Percentiles rank a stretch among this genome's conserved stretches.
Conservation (phyloP, 1,140 invertebrate genomes). For the Drosophila miranda region DNA sequence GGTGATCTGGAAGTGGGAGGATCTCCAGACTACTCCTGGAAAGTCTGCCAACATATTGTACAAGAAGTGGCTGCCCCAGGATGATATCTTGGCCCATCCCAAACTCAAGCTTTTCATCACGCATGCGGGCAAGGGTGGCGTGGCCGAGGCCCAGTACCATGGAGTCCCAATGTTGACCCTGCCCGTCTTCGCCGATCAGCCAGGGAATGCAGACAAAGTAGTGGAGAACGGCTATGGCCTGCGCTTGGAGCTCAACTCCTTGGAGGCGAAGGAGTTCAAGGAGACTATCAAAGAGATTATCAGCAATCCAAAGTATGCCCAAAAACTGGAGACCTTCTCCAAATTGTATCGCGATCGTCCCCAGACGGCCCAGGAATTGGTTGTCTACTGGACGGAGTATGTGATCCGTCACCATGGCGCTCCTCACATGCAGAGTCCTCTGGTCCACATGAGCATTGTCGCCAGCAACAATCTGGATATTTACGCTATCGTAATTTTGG, state of each 20-base stretch:
- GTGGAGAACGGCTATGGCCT: conserved; percentile 83
- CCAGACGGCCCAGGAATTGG: conserved; percentile 55
- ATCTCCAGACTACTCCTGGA: conserved; percentile 83
- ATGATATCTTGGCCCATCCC: conserved; percentile 86
- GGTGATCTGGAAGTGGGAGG: conserved; percentile 86
- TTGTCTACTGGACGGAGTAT: conserved; percentile 76
- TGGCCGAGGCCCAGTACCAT: conserved; percentile 88
- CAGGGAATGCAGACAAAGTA: conserved; percentile 83
- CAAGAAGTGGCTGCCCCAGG: conserved; percentile 88
- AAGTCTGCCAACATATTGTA: conserved; percentile 86
- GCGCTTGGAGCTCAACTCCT: conserved; percentile 70
- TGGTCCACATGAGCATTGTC: conserved; percentile 66
- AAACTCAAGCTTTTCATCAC: conserved; percentile 88
- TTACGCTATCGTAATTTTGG: conserved; percentile 27
- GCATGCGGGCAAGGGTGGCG: conserved; percentile 88
- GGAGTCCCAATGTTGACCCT: conserved; percentile 88
- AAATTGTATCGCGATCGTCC: conserved; percentile 77
- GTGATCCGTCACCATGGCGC: conserved; percentile 83
- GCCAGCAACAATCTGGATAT: conserved; percentile 62
- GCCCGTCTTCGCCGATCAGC: conserved; percentile 87
- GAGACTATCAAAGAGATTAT: conserved; percentile 58
- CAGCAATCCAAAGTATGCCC: conserved; percentile 57
- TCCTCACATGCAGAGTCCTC: conserved; percentile 81
- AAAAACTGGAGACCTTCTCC: conserved; percentile 63
- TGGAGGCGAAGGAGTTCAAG: conserved; percentile 77